phyloP scores from a whole-genome alignment of 2,113 vertebrate genomes.

The Tricholaema leucomelas region DNA sequence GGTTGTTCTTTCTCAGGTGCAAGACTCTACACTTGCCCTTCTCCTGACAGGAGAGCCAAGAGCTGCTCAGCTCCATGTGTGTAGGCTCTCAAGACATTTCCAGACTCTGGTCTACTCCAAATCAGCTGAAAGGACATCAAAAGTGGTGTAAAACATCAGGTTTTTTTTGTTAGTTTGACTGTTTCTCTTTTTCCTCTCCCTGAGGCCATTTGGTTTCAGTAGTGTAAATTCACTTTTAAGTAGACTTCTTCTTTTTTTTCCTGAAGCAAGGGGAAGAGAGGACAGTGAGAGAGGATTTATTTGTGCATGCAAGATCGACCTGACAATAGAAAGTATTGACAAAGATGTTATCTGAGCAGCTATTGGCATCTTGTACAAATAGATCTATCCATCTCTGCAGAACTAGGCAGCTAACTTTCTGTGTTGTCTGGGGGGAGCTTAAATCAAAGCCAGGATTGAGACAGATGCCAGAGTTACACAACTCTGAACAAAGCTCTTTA shows the following conservation, averaged over 20 bases:
- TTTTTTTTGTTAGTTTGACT: background rate
- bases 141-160: background rate
- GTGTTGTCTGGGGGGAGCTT: background rate
- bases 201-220: background rate
- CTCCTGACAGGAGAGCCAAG: accelerated
- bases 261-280: background rate
- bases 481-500: background rate
- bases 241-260: background rate
- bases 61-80: background rate
- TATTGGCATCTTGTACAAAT: background rate
- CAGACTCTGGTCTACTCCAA: too few species aligned
- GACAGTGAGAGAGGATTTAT: background rate
- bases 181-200: background rate
- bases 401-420: background rate
- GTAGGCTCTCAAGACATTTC: too few species aligned
- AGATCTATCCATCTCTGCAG: background rate
- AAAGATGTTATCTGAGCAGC: background rate
- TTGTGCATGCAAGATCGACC: background rate
- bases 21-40: too few species aligned
- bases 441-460: background rate
- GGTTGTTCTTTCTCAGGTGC: too few species aligned
- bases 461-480: background rate
- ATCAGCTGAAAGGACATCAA: background rate
- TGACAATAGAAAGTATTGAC: background rate
- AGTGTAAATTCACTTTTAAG: background rate